A percentile compares a stretch with the other conserved stretches of the same genome.
These are phyloP conservation scores for human (Homo sapiens) DNA, from an alignment of 2,113 vertebrate genomes.

Conservation along the genomic window DNA sequence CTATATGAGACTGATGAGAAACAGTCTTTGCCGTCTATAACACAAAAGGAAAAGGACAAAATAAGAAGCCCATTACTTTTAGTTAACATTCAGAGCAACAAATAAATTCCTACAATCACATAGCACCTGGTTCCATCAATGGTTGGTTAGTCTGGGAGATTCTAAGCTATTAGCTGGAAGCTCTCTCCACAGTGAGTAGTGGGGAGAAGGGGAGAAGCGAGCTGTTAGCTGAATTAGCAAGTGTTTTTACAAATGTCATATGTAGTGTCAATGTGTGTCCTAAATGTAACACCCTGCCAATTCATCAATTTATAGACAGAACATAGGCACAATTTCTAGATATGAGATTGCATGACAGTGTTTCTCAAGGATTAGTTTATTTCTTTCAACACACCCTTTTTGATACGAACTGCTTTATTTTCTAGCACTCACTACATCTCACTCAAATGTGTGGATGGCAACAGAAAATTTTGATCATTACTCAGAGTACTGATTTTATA, in stretches of 20 bases:
- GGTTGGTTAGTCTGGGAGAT: not conserved
- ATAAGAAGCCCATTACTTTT: not conserved
- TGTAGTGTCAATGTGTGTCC: not conserved
- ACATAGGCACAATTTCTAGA: not conserved
- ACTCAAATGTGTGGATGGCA: not conserved
- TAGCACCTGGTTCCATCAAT: no score
- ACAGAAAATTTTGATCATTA: not conserved
- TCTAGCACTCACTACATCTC: not conserved
- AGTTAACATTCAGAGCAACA: not conserved
- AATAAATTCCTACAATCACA: not conserved
- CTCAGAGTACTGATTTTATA: not conserved
- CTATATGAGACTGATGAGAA: not conserved
- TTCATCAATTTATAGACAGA: not conserved
- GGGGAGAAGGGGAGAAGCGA: not conserved
- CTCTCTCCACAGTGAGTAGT: not conserved
- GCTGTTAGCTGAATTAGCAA: not conserved
- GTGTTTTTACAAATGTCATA: not conserved
- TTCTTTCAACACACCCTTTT: not conserved
- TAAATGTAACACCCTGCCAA: not conserved
- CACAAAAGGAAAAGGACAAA: not conserved
- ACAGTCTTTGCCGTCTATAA: not conserved
- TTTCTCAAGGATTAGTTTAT: not conserved
- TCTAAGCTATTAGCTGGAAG: not conserved
- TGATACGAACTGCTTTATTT: not conserved
- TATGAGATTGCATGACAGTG: not conserved